Evolutionary conservation across 2,888 invertebrate genomes (phyloP).

Genomic region (Stenurella melanura): DNA sequence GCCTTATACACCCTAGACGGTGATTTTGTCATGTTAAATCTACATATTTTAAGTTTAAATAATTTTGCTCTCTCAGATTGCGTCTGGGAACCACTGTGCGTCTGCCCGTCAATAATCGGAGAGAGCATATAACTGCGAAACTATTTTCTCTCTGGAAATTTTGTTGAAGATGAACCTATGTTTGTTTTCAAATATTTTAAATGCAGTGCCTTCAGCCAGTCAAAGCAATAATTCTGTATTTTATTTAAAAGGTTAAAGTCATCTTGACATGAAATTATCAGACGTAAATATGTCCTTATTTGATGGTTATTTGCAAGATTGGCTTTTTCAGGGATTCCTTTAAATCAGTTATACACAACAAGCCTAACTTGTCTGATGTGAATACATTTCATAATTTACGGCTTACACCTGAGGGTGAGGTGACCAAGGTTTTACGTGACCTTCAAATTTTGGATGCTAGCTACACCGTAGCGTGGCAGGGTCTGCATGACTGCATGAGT

Average conservation of each 20-base stretch:
- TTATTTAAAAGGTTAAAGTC: background rate
- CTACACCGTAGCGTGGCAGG: conserved; percentile 30
- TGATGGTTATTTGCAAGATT: conserved; percentile 21
- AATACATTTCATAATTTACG: conserved; percentile 37
- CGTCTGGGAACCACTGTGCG: too few relatives aligned
- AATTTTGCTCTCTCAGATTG: too few relatives aligned
- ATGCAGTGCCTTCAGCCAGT: background rate
- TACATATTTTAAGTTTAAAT: too few relatives aligned
- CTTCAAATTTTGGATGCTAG: conserved; percentile 35
- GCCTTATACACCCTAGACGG: too few relatives aligned
- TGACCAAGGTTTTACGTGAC: conserved; percentile 30
- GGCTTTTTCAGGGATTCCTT: conserved; percentile 23
- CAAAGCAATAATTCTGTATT: background rate
- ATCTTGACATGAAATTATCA: conserved; percentile 15
- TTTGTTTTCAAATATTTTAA: background rate
- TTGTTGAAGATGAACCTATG: background rate
- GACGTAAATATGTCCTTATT: conserved; percentile 30
- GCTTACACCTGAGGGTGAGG: conserved; percentile 36
- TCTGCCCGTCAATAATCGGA: too few relatives aligned
- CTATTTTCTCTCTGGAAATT: too few relatives aligned
- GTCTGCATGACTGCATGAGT: too few relatives aligned
- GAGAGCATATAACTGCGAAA: too few relatives aligned
- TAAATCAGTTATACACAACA: conserved; percentile 12
- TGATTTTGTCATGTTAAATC: too few relatives aligned
- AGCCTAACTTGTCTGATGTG: conserved; percentile 29